Conservation (phyloP, 2,113 vertebrate species). For the Scatophagus argus region DNA sequence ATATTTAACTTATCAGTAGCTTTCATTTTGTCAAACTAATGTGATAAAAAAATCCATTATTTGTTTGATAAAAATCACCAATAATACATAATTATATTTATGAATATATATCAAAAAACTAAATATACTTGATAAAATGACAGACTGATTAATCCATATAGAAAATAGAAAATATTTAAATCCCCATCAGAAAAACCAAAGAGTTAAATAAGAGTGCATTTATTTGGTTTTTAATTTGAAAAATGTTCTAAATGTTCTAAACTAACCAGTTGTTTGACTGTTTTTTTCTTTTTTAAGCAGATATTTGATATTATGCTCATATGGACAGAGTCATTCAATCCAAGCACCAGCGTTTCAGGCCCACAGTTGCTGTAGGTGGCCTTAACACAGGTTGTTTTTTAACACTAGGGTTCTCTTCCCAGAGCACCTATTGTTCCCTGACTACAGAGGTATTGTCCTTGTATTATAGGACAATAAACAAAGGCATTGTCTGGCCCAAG, state of each 20-base stretch:
- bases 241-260: background rate
- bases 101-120: too few relatives aligned
- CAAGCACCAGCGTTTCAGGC: background rate
- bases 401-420: background rate
- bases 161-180: too few relatives aligned
- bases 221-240: background rate
- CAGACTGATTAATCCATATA: too few relatives aligned
- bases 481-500: constrained; percentile 42
- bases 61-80: background rate
- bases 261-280: background rate
- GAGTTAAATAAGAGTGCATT: too few relatives aligned
- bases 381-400: background rate
- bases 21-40: background rate
- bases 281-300: background rate
- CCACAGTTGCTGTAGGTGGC: background rate
- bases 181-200: too few relatives aligned
- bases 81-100: background rate
- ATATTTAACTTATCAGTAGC: background rate
- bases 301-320: background rate
- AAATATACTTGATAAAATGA: too few relatives aligned
- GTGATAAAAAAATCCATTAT: background rate
- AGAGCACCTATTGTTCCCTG: constrained; percentile 36
- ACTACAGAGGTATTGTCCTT: constrained; percentile 42
- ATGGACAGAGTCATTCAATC: background rate
- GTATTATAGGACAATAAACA: constrained; percentile 49